These are phyloP conservation scores for Arion vulgaris DNA, from an alignment of 1,140 invertebrate species.

Conservation along the genomic window DNA sequence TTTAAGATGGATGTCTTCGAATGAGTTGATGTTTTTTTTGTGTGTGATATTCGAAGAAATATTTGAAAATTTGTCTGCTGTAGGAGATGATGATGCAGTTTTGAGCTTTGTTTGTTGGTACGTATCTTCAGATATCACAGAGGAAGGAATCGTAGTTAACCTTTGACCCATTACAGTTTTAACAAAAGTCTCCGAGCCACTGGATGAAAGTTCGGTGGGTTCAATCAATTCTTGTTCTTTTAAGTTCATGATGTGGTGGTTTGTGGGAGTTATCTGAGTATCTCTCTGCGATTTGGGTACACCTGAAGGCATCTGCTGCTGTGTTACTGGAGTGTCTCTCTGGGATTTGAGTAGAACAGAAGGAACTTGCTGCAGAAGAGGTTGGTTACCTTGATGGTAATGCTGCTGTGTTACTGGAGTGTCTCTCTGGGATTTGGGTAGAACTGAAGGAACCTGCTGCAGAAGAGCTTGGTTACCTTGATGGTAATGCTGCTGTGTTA, in stretches of 20 bases:
- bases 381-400: not conserved
- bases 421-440: too few relatives aligned
- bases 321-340: too few relatives aligned
- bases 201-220: too few relatives aligned
- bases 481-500: not conserved
- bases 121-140: not conserved
- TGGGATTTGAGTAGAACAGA: too few relatives aligned
- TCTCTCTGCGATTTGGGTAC: not conserved
- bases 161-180: not conserved
- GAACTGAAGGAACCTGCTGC: not conserved
- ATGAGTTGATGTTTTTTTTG: not conserved
- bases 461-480: not conserved
- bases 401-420: too few relatives aligned
- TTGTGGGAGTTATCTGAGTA: not conserved
- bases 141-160: not conserved
- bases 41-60: not conserved
- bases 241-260: conserved; percentile 35
- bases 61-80: not conserved
- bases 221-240: conserved; percentile 29
- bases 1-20: not conserved
- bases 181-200: not conserved
- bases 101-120: not conserved
- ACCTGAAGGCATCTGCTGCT: too few relatives aligned
- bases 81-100: not conserved
- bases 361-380: not conserved